Percentiles rank a stretch among this genome's conserved stretches.
These are phyloP conservation scores for Marmota flaviventris DNA, from an alignment of 2,113 vertebrate genomes.

Conservation along the genomic window DNA sequence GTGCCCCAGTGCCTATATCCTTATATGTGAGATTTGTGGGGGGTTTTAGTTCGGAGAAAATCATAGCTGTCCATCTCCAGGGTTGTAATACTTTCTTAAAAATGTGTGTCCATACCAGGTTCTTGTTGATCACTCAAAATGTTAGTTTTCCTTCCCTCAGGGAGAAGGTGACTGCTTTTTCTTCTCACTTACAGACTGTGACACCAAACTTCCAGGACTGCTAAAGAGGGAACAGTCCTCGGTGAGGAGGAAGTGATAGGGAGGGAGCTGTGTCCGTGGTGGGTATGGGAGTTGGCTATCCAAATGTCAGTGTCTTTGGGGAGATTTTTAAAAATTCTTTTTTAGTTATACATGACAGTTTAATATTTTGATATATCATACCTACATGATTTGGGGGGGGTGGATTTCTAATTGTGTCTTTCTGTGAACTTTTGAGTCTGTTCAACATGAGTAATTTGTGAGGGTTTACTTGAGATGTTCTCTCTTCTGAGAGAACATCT, in stretches of 20 bases:
- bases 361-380: too few relatives aligned
- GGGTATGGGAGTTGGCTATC: background rate
- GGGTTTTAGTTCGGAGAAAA: background rate
- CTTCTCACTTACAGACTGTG: slow-evolving; percentile 78
- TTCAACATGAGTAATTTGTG: background rate
- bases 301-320: background rate
- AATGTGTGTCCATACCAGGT: background rate
- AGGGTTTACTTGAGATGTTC: background rate
- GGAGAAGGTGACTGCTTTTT: slow-evolving; percentile 66
- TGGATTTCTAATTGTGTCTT: background rate
- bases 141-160: slow-evolving; percentile 60
- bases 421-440: background rate
- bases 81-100: slow-evolving; percentile 19
- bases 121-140: slow-evolving; percentile 52
- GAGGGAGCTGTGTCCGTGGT: background rate
- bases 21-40: background rate
- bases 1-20: background rate
- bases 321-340: background rate
- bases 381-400: background rate
- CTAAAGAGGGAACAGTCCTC: slow-evolving; percentile 90
- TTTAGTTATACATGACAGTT: too few relatives aligned
- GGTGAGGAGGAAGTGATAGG: slow-evolving; percentile 81
- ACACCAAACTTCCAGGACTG: slow-evolving; percentile 85
- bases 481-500: background rate
- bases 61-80: background rate